Evolutionary conservation across 2,797 vertebrate genomes (phyloP).

Genomic region (Enoplosus armatus): DNA sequence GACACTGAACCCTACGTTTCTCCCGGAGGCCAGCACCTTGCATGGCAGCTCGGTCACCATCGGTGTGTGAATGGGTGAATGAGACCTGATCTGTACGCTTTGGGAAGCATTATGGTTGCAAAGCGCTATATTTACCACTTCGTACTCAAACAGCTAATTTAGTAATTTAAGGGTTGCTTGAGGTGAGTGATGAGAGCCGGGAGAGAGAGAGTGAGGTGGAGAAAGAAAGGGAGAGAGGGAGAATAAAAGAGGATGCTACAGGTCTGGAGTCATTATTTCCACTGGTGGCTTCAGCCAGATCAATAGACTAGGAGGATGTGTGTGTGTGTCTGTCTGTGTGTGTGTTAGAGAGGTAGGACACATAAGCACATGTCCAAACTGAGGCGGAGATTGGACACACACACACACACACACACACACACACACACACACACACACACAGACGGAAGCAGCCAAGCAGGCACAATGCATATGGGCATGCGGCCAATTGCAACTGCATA

Average conservation of each 20-base stretch:
- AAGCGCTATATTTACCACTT: no score
- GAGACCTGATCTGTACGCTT: no score
- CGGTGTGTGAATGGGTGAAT: no score
- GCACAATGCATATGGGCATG: conserved; percentile 59
- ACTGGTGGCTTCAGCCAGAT: conserved; percentile 63
- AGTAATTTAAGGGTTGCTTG: conserved; percentile 18
- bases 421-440: conserved; percentile 34
- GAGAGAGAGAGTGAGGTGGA: not conserved
- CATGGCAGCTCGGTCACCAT: no score
- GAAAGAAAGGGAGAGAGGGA: conserved; percentile 11
- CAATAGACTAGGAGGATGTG: conserved; percentile 54
- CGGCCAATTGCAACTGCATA: conserved; percentile 44
- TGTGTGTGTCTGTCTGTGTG: conserved; percentile 34
- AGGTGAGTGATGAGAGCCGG: conserved; percentile 16
- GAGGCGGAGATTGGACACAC: no score
- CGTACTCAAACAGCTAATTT: not conserved
- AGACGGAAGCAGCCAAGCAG: conserved; percentile 56
- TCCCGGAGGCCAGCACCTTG: no score
- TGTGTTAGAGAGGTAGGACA: conserved; percentile 28
- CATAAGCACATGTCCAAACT: conserved; percentile 46
- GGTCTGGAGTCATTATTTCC: conserved; percentile 69
- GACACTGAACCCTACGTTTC: no score
- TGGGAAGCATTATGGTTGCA: no score
- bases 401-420: no score
- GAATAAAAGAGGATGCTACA: conserved; percentile 50